Base-by-base conservation (phyloP, 2,113 vertebrate species). In the Microtus richardsoni region DNA sequence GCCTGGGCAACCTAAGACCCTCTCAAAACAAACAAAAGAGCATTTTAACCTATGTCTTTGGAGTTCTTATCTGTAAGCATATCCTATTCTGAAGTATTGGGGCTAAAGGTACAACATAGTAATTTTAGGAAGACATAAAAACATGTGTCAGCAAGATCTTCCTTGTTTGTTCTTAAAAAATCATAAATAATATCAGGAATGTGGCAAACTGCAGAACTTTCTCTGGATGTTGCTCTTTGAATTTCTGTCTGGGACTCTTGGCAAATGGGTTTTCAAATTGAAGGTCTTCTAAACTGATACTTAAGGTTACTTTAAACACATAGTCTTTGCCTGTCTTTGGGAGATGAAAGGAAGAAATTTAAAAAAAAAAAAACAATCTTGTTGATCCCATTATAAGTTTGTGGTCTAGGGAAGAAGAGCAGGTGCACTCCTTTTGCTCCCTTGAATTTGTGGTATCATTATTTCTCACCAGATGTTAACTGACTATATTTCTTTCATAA, bases 401-500 rank as follows among this genome's bases (percentile, higher is more conserved):
- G 54, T 86, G 22, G 86, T 82, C 60, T 33, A 17, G 21, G 17
- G 14, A 33, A 44, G 16, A 87, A 75, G 49, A 75, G 83, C 84
- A 64, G 13, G 33, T 39, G 11, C 5, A 49, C 80, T 89, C 12
- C 44, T 77, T 4, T n/a, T 71, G 22, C n/a, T 66, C 39, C 39
- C 64, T 82, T 73, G 70, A 94, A 93, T 68, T 88, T 24, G 3
- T 83, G 17, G 47, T 80, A 0, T 11, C 74, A 2, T 85, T 89
- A 74, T 78, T 88, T 88, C 62, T 89, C 44, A 66, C 2, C 60
- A 80, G 0, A 60, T 96, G 79, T 97, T 82, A 91, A 86, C 9
- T 87, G 47, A 79, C 77, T 96, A 95, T 96, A 52, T 95, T 83
- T 96, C 28, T 96, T 93, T 92, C 44, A 22, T 8, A 95, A 99